Conservation (phyloP, 2,888 invertebrate species). For the Euplagia quadripunctaria region DNA sequence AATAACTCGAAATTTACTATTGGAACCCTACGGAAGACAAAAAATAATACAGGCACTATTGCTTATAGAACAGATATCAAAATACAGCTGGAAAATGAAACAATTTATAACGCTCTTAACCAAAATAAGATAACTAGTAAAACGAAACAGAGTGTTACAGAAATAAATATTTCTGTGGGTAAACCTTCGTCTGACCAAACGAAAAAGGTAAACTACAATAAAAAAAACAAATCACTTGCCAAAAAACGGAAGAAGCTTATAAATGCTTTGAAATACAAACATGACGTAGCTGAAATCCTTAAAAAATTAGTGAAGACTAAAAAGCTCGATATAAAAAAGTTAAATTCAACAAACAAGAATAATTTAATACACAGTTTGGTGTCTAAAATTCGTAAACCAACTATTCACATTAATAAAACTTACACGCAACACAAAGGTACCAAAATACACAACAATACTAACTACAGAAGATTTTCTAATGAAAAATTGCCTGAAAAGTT, state of each 20-base stretch:
- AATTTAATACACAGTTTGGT: not conserved
- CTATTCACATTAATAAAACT: not conserved
- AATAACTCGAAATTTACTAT: not conserved
- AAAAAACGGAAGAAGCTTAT: not conserved
- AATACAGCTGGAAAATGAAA: not conserved
- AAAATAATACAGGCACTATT: not conserved
- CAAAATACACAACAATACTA: not conserved
- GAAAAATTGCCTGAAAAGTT: not conserved
- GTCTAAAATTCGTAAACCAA: slow-evolving; percentile 4
- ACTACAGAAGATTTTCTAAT: not conserved
- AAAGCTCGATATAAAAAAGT: not conserved
- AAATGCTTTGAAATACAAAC: slow-evolving; percentile 1
- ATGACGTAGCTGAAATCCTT: not conserved
- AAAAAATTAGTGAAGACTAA: slow-evolving; percentile 10
- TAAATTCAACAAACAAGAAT: slow-evolving; percentile 1
- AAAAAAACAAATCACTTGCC: not conserved
- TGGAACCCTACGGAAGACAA: not conserved
- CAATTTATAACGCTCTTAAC: not conserved
- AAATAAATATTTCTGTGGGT: not conserved
- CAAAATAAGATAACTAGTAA: not conserved
- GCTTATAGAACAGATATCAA: not conserved
- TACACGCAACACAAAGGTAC: not conserved
- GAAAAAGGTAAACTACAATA: not conserved
- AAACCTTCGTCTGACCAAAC: not conserved
- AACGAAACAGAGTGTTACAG: not conserved